Evolutionary conservation across 2,797 vertebrate species (phyloP).

Genomic region (Artibeus jamaicensis): DNA sequence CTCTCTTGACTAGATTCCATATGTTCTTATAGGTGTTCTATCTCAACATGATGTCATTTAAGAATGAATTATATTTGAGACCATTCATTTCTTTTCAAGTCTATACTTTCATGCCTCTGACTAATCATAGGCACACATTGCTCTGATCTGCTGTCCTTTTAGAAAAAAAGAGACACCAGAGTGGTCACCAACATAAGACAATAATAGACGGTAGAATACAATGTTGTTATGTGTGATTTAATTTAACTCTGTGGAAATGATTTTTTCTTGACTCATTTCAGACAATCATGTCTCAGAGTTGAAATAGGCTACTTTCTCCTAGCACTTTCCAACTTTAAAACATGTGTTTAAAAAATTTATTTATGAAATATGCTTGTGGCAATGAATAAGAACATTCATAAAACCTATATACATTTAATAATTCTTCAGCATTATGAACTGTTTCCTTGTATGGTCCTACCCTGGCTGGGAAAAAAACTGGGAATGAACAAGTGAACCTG

Average conservation of each 20-base stretch:
- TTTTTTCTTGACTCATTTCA: constrained; percentile 22
- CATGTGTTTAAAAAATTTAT: constrained; percentile 4
- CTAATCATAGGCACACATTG: not conserved
- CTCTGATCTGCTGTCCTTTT: not conserved
- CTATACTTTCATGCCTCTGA: not conserved
- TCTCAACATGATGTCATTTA: not conserved
- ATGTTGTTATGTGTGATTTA: not conserved
- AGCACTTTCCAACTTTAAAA: constrained; percentile 22
- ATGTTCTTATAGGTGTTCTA: not conserved
- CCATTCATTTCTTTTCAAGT: not conserved
- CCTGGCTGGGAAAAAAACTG: not conserved
- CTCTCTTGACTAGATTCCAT: not conserved
- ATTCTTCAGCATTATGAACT: not conserved
- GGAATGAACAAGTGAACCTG: constrained; percentile 8
- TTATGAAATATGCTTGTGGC: not conserved
- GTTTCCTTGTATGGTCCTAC: not conserved
- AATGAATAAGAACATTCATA: not conserved
- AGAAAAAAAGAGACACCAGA: not conserved
- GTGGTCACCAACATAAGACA: not conserved
- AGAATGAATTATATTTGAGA: not conserved
- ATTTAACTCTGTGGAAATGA: not conserved
- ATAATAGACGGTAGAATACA: not conserved
- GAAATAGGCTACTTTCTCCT: not conserved
- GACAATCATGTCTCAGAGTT: not conserved
- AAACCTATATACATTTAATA: not conserved